These are phyloP conservation scores for Parnassius glacialis DNA, from an alignment of 2,888 invertebrate genomes.

Conservation along the genomic window DNA sequence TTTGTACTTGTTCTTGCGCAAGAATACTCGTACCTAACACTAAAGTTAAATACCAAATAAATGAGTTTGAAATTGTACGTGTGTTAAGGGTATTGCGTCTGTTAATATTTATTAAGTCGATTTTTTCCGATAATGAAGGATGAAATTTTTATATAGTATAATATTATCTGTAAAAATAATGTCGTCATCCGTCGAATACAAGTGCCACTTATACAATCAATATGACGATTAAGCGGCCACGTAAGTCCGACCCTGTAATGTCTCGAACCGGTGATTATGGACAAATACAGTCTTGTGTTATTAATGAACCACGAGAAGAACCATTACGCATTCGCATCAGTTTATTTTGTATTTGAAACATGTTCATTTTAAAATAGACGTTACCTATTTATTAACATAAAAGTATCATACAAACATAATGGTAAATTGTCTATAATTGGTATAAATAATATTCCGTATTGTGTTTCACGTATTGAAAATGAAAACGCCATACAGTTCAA, in stretches of 20 bases:
- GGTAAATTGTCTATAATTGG: background rate
- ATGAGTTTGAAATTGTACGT: slow-evolving; percentile 22
- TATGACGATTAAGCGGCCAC: slow-evolving; percentile 28
- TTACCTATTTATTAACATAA: background rate
- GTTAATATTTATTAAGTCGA: slow-evolving; percentile 22
- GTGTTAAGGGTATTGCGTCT: slow-evolving; percentile 25
- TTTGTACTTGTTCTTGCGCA: slow-evolving; percentile 17
- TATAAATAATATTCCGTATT: too few relatives aligned
- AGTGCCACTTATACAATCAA: slow-evolving; percentile 33
- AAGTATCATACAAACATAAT: background rate
- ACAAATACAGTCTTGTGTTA: slow-evolving; percentile 24
- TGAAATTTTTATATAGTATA: slow-evolving; percentile 31
- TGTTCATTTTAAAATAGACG: slow-evolving; percentile 12
- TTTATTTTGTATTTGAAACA: slow-evolving; percentile 9
- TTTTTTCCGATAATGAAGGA: slow-evolving; percentile 25
- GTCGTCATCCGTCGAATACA: slow-evolving; percentile 30
- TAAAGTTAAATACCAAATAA: slow-evolving; percentile 6
- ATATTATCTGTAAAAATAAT: slow-evolving; percentile 30
- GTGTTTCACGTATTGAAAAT: too few relatives aligned
- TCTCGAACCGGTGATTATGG: slow-evolving; percentile 24
- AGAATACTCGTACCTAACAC: slow-evolving; percentile 1
- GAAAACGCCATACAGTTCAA: too few relatives aligned
- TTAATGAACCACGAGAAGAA: slow-evolving; percentile 11
- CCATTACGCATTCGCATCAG: slow-evolving; percentile 10
- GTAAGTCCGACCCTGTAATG: slow-evolving; percentile 17